phyloP scores from a whole-genome alignment of 2,797 vertebrate species.

The Erethizon dorsatum region DNA sequence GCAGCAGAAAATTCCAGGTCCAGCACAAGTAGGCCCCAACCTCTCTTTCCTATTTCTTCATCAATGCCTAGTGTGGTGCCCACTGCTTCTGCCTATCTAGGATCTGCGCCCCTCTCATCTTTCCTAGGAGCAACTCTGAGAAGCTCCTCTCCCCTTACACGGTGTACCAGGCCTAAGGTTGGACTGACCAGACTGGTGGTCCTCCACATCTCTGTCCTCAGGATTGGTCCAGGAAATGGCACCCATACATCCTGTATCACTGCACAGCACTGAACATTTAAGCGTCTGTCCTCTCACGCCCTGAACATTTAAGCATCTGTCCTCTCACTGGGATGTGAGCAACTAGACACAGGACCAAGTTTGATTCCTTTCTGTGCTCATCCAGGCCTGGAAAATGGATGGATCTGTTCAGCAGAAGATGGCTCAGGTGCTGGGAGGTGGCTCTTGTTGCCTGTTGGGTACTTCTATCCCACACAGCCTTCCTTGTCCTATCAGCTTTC shows the following conservation, averaged over 20 bases:
- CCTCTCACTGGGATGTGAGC: background rate
- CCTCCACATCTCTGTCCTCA: background rate
- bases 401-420: background rate
- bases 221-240: background rate
- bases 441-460: fast-evolving
- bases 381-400: background rate
- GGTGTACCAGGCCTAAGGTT: background rate
- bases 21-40: background rate
- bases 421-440: background rate
- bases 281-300: background rate
- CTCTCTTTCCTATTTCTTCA: background rate
- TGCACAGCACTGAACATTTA: background rate
- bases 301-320: background rate
- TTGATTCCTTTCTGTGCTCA: background rate
- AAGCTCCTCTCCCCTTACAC: background rate
- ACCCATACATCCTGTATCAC: background rate
- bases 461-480: background rate
- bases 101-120: background rate
- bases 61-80: fast-evolving
- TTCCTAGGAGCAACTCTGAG: background rate
- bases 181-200: no score
- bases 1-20: background rate
- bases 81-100: background rate
- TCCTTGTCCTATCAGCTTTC: background rate
- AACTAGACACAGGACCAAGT: background rate